phyloP scores from a whole-genome alignment of 2,113 vertebrate species.

The Eolophus roseicapilla region DNA sequence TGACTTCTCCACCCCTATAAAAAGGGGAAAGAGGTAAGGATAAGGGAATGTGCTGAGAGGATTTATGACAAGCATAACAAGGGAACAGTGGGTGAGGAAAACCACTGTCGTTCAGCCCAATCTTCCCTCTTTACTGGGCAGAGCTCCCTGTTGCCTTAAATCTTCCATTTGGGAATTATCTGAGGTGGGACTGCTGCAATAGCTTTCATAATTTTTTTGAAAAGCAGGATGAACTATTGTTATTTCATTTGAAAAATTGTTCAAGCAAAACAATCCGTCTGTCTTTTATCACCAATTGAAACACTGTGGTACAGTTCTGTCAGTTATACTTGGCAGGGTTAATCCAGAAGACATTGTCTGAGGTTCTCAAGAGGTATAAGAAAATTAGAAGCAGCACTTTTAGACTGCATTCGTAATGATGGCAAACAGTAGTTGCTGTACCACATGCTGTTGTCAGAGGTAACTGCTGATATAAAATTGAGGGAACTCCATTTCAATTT shows the following conservation, averaged over 20 bases:
- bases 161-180: background rate
- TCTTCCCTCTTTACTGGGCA: background rate
- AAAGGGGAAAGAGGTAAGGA: background rate
- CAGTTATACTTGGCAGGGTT: background rate
- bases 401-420: background rate
- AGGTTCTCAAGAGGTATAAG: background rate
- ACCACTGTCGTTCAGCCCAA: fast-evolving
- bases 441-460: background rate
- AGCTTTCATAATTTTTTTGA: background rate
- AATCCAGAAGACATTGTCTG: background rate
- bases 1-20: background rate
- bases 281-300: background rate
- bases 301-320: background rate
- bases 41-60: background rate
- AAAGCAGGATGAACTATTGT: background rate
- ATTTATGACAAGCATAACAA: background rate
- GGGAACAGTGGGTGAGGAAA: background rate
- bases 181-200: background rate
- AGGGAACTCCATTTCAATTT: background rate
- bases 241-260: background rate
- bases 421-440: background rate
- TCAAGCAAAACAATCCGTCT: background rate
- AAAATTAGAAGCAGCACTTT: background rate
- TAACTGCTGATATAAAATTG: background rate
- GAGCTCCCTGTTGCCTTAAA: background rate